Percentiles rank a stretch among this genome's conserved stretches.
Conservation (phyloP, 2,888 invertebrate species). For the Heteromyza rotundicornis region DNA sequence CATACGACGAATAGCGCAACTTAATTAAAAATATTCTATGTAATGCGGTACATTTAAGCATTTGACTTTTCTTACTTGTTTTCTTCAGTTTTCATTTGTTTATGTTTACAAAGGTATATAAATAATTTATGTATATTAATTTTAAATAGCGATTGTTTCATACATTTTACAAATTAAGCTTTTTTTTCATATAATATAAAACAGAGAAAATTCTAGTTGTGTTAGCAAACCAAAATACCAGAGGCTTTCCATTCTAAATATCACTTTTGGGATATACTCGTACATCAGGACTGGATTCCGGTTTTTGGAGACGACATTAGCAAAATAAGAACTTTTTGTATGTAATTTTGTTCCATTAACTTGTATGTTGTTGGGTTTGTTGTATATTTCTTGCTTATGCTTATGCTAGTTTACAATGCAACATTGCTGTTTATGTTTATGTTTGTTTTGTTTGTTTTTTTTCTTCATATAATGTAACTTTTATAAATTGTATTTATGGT, state of each 20-base stretch:
- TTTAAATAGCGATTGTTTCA: neutral
- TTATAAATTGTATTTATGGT: conserved; percentile 9
- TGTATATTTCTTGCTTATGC: conserved; percentile 18
- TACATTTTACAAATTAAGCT: neutral
- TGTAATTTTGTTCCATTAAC: neutral
- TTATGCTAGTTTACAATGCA: conserved; percentile 4
- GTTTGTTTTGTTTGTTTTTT: too few relatives aligned
- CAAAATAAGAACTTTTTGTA: conserved; percentile 4
- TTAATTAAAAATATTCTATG: neutral
- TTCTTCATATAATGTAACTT: neutral
- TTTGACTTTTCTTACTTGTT: neutral
- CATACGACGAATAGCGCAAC: neutral
- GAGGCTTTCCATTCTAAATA: neutral
- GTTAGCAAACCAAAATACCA: neutral
- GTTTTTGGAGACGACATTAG: neutral
- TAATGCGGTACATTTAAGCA: neutral
- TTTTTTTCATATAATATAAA: neutral
- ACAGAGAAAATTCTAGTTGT: neutral
- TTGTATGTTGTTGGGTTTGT: conserved; percentile 5
- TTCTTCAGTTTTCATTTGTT: neutral
- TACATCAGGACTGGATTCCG: neutral
- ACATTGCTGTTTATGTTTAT: neutral
- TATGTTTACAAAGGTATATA: neutral
- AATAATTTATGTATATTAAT: neutral
- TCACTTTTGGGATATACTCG: neutral